These are phyloP conservation scores for Aproaerema taeniolella DNA, from an alignment of 2,888 invertebrate genomes.

Conservation along the genomic window DNA sequence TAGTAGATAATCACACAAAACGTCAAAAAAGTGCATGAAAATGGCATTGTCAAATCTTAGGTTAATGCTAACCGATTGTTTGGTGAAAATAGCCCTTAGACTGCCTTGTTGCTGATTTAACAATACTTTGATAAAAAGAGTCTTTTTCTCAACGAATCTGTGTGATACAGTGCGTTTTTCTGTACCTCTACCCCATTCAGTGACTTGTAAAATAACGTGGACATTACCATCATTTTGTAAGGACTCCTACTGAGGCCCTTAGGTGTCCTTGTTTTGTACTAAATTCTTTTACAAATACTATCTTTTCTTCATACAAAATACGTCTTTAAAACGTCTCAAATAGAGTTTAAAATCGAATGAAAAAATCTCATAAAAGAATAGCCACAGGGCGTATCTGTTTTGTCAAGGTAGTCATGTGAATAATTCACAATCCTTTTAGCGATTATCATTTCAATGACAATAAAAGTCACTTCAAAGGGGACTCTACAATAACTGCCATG, in stretches of 20 bases:
- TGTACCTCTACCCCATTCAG: slow-evolving; percentile 15
- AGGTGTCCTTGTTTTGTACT: slow-evolving; percentile 57
- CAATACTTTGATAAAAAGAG: background rate
- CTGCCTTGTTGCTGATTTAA: too few relatives aligned
- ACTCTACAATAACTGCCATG: slow-evolving; percentile 35
- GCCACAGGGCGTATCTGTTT: slow-evolving; percentile 75
- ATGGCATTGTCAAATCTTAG: too few relatives aligned
- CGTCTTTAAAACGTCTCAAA: slow-evolving; percentile 14
- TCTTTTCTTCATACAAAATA: slow-evolving; percentile 17
- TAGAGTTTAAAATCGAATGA: slow-evolving; percentile 22
- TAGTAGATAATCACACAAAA: too few relatives aligned
- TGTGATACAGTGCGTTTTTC: slow-evolving; percentile 1
- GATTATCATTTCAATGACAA: slow-evolving; percentile 75
- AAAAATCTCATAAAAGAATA: slow-evolving; percentile 29
- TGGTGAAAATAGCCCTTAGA: too few relatives aligned
- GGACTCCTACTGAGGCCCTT: slow-evolving; percentile 65
- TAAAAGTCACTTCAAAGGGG: slow-evolving; percentile 58
- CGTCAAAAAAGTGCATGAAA: too few relatives aligned
- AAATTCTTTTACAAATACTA: slow-evolving; percentile 22
- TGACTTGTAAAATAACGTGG: slow-evolving; percentile 45
- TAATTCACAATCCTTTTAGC: slow-evolving; percentile 70
- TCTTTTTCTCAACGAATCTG: background rate
- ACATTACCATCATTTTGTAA: slow-evolving; percentile 55
- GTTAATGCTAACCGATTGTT: too few relatives aligned
- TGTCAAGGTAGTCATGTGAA: slow-evolving; percentile 68